phyloP scores from a whole-genome alignment of 2,797 vertebrate species.

The Hydrolagus colliei region DNA sequence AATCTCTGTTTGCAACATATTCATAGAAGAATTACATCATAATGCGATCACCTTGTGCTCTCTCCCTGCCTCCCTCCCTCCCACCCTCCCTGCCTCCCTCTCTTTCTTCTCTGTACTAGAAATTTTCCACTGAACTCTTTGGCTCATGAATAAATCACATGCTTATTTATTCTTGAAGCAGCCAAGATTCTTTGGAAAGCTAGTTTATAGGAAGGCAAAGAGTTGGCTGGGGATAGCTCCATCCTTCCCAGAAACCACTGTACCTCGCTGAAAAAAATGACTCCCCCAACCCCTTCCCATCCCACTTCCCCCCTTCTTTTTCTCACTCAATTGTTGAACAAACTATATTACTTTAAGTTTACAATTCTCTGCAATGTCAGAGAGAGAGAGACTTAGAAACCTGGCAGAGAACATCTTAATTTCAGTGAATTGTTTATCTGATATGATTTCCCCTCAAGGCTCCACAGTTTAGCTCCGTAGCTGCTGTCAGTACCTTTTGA shows the following conservation, averaged over 20 bases:
- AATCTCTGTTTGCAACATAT: background rate
- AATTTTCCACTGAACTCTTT: constrained; percentile 1
- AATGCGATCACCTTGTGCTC: background rate
- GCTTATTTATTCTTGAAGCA: constrained; percentile 20
- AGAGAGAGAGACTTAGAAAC: too few relatives aligned
- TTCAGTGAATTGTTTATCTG: too few relatives aligned
- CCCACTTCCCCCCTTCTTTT: background rate
- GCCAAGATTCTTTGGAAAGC: constrained; percentile 18
- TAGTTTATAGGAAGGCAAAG: background rate
- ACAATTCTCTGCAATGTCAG: too few relatives aligned
- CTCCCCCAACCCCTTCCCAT: background rate
- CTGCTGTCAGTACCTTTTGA: too few relatives aligned
- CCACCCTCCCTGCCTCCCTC: too few relatives aligned
- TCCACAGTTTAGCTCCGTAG: too few relatives aligned
- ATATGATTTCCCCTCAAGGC: too few relatives aligned
- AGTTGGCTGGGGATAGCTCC: background rate
- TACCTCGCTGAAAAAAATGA: background rate
- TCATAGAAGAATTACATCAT: constrained; percentile 12
- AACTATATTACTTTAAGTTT: too few relatives aligned
- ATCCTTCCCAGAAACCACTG: background rate
- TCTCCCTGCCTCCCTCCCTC: too few relatives aligned
- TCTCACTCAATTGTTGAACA: too few relatives aligned
- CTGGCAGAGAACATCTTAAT: too few relatives aligned
- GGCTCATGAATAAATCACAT: constrained; percentile 1
- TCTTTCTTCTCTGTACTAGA: background rate